Conservation (phyloP, 2,113 vertebrate genomes). For the Dermatemys mawii region DNA sequence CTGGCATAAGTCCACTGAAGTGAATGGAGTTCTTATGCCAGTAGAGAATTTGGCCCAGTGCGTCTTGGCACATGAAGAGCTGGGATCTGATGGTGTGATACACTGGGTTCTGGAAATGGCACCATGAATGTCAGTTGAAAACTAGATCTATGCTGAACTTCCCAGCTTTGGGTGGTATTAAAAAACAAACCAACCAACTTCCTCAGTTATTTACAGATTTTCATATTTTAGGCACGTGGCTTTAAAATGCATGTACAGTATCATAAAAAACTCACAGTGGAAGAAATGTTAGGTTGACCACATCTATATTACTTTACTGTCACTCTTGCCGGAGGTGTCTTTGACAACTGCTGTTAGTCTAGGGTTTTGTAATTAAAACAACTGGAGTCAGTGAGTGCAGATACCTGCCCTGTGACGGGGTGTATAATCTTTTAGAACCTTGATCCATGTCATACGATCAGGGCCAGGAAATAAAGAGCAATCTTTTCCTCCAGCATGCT, state of each 20-base stretch:
- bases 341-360: neutral
- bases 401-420: neutral
- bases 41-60: fast-evolving
- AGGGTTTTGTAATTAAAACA: neutral
- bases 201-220: fast-evolving
- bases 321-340: neutral
- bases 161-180: fast-evolving
- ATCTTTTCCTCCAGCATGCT: neutral
- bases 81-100: neutral
- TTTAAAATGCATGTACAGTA: conserved; percentile 1
- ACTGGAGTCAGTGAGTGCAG: neutral
- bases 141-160: fast-evolving
- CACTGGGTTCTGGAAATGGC: fast-evolving
- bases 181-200: fast-evolving
- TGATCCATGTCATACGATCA: too few relatives aligned
- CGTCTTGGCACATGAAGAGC: fast-evolving
- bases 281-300: neutral
- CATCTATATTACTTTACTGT: fast-evolving
- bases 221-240: fast-evolving
- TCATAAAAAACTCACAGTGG: conserved; percentile 1
- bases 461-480: too few relatives aligned
- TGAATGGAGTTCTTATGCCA: neutral
- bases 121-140: fast-evolving
- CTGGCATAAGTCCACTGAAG: neutral
- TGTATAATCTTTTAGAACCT: fast-evolving